Conservation (phyloP, 2,888 invertebrate species). For the Eupithecia exiguata region DNA sequence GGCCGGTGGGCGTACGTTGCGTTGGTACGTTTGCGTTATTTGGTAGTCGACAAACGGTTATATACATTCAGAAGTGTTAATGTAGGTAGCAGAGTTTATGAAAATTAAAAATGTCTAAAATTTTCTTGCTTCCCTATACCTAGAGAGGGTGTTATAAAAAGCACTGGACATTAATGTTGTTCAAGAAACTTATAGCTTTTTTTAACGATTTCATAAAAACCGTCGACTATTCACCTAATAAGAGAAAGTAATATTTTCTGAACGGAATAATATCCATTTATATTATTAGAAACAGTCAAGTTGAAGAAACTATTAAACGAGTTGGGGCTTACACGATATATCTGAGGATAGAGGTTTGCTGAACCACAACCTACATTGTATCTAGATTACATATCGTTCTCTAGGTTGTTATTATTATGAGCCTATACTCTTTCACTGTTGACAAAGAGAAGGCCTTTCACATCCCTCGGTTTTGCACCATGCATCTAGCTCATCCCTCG, state of each 20-base stretch:
- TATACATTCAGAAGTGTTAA: too few relatives aligned
- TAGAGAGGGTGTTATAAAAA: not conserved
- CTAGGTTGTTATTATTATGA: too few relatives aligned
- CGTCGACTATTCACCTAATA: not conserved
- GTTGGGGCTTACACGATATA: not conserved
- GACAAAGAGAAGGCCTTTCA: too few relatives aligned
- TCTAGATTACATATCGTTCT: not conserved
- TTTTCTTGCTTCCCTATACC: not conserved
- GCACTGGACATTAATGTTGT: not conserved
- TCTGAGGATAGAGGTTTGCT: not conserved
- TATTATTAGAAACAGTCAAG: not conserved
- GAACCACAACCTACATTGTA: not conserved
- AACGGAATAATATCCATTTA: constrained; percentile 2
- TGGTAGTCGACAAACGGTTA: too few relatives aligned
- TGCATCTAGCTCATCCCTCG: too few relatives aligned
- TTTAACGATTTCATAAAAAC: not conserved
- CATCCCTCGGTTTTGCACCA: too few relatives aligned
- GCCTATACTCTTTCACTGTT: too few relatives aligned
- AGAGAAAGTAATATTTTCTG: not conserved
- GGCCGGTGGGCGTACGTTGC: too few relatives aligned
- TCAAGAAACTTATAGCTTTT: not conserved
- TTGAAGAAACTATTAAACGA: not conserved
- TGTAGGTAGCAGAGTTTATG: too few relatives aligned
- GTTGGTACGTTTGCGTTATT: too few relatives aligned
- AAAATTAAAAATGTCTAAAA: too few relatives aligned